These are phyloP conservation scores for Eupithecia inturbata DNA, from an alignment of 2,888 invertebrate species.

Conservation along the genomic window DNA sequence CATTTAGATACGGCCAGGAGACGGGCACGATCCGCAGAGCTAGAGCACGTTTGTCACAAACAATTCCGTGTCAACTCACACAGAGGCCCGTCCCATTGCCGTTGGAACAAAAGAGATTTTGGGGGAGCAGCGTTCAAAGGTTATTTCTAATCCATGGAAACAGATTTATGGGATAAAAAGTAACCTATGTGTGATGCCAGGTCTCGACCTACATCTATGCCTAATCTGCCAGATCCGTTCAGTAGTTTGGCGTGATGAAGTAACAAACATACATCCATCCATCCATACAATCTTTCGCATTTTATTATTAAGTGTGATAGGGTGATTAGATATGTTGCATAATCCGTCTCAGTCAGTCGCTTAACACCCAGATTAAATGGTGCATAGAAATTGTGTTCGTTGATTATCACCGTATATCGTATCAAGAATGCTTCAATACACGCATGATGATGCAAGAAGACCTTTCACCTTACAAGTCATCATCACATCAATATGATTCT, in stretches of 20 bases:
- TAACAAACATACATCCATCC: background rate
- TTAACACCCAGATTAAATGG: background rate
- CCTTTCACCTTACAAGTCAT: conserved; percentile 68
- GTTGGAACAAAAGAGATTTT: too few species aligned
- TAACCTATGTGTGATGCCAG: background rate
- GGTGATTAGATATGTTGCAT: background rate
- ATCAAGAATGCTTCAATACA: conserved; percentile 12
- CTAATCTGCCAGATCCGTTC: background rate
- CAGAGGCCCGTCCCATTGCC: too few species aligned
- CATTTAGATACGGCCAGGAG: too few species aligned
- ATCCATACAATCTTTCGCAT: background rate
- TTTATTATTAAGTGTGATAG: background rate
- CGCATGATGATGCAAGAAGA: conserved; percentile 41
- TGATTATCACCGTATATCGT: background rate
- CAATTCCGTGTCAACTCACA: too few species aligned
- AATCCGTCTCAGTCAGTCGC: background rate
- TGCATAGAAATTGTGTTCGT: background rate
- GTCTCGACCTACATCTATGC: background rate
- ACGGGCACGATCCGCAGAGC: too few species aligned
- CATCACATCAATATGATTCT: conserved; percentile 34
- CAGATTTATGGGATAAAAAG: background rate
- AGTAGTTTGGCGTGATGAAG: background rate
- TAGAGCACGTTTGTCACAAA: too few species aligned
- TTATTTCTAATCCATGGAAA: background rate
- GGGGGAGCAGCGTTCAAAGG: too few species aligned